A percentile compares a stretch with the other conserved stretches of the same genome.
Conservation (phyloP, 2,113 vertebrate species). For the Hydrolagus affinis region DNA sequence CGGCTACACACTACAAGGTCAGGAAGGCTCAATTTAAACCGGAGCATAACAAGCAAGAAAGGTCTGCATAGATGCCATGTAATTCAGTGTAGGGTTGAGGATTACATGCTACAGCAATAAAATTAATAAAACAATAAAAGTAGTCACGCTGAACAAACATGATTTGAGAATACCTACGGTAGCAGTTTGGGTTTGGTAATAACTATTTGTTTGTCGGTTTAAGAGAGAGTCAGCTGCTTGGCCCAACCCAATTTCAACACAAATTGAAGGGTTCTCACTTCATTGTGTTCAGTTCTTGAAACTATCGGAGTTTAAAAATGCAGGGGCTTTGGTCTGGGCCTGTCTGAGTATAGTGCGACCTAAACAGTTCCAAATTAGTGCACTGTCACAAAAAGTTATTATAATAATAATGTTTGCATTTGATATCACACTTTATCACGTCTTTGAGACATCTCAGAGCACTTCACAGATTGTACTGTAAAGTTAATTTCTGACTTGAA, state of each 20-base stretch:
- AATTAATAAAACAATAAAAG: neutral
- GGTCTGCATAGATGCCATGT: neutral
- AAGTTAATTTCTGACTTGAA: too few relatives aligned
- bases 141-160: neutral
- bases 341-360: neutral
- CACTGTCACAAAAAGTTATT: neutral
- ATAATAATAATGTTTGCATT: too few relatives aligned
- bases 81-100: neutral
- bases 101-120: neutral
- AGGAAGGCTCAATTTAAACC: neutral
- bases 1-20: too few relatives aligned
- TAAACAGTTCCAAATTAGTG: neutral
- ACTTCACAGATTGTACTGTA: too few relatives aligned
- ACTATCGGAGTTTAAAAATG: neutral
- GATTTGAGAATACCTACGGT: neutral
- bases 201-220: neutral
- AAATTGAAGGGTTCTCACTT: neutral
- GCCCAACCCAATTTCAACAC: neutral
- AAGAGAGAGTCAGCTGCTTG: too few relatives aligned
- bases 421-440: too few relatives aligned
- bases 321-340: neutral
- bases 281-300: neutral
- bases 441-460: too few relatives aligned
- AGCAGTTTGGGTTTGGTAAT: neutral
- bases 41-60: neutral